Evolutionary conservation across 2,888 invertebrate species (phyloP), one percentile per base, ranked within the genome.

Genomic region (Ernsta delagoae): DNA sequence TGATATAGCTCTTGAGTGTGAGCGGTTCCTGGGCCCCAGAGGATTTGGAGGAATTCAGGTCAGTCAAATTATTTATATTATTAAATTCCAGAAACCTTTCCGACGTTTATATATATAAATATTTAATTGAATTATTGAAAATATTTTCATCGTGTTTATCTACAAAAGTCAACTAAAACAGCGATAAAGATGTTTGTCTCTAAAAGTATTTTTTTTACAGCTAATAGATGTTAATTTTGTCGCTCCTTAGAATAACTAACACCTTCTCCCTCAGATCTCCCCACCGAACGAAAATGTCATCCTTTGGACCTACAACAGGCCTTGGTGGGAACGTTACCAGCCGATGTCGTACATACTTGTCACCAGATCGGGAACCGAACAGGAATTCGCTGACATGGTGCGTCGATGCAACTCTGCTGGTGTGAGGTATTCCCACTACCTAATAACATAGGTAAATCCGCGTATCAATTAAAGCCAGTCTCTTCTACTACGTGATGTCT

Each of bases 281-380:
- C 95, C 95, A 0, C 93, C 94, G 0, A 94, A 93, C 66, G 95
- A 95, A 77, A 94, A 95, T 75, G 83, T 94, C 5, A 79, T 94
- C 59, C 83, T 95, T 9, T 85, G 94, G 87, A 73, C 82, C 0
- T 84, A 87, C 72, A 88, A 88, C 71, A 85, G 96, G 9, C 97
- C 98, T 0, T 98, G 98, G 98, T 97, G 95, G 95, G 97, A 97
- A 87, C 90, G 97, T 11, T 98, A 97, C 84, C 97, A 98, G 83
- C 96, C 97, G 0, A 94, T 97, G 72, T 97, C 97, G 6, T 98
- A 97, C 86, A 86, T 89, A 50, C 88, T 97, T 68, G 86, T 83
- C 0, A 96, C 97, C 0, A 93, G 98, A 71, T 97, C 97, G 4
- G 98, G 16, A 16, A 16, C 16, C 16, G 16, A 16, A 16, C 16